phyloP scores from a whole-genome alignment of 2,888 invertebrate species.

The Leptinotarsa tumamoca region DNA sequence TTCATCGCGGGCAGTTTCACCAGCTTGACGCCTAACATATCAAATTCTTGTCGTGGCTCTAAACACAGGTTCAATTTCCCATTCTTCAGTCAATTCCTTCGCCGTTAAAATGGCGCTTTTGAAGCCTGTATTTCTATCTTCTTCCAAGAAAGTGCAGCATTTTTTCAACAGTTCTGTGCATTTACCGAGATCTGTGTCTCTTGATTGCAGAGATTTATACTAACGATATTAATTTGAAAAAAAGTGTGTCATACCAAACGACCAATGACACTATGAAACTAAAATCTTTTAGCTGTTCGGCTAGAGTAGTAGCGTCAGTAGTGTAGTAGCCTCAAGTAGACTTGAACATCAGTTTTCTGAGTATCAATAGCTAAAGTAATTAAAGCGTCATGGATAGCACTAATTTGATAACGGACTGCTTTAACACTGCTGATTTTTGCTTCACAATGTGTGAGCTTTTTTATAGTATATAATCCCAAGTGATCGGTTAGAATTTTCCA shows the following conservation, averaged over 20 bases:
- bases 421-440: constrained; percentile 45
- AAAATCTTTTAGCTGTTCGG: too few relatives aligned
- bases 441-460: constrained; percentile 49
- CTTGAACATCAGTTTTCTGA: background rate
- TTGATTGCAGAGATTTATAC: background rate
- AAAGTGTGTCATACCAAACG: too few relatives aligned
- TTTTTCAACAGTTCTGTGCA: background rate
- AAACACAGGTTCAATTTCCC: too few relatives aligned
- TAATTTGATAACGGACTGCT: constrained; percentile 53
- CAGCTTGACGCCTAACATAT: too few relatives aligned
- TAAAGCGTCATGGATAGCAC: constrained; percentile 51
- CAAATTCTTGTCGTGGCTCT: too few relatives aligned
- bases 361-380: constrained; percentile 20
- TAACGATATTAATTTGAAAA: too few relatives aligned
- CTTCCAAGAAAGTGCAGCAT: background rate
- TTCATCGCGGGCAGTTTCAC: too few relatives aligned
- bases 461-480: constrained; percentile 38
- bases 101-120: too few relatives aligned
- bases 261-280: too few relatives aligned
- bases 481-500: constrained; percentile 55
- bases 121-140: too few relatives aligned
- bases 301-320: background rate
- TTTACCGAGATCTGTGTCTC: background rate
- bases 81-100: too few relatives aligned
- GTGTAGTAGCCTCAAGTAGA: background rate